A percentile compares a stretch with the other conserved stretches of the same genome.
These are phyloP conservation scores for Tethea ocularis DNA, from an alignment of 2,888 invertebrate species.

Conservation along the genomic window DNA sequence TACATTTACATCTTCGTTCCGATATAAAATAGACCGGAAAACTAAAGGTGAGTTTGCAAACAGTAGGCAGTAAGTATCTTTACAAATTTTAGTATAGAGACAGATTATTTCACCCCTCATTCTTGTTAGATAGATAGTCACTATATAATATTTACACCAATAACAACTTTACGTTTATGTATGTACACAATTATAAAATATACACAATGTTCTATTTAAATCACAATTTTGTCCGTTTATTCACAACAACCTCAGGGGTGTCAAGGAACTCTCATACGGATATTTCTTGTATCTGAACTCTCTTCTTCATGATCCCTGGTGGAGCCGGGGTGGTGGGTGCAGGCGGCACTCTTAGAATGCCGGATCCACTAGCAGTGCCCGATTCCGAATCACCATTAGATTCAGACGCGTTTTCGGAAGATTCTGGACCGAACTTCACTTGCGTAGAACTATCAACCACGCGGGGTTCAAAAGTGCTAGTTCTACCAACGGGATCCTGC, in stretches of 20 bases:
- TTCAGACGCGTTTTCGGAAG: conserved; percentile 74
- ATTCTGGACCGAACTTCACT: conserved; percentile 76
- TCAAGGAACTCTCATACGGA: conserved; percentile 88
- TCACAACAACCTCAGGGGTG: conserved; percentile 71
- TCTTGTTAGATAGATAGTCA: conserved; percentile 12
- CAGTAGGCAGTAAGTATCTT: conserved; percentile 33
- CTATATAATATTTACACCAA: conserved; percentile 45
- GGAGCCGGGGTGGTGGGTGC: conserved; percentile 83
- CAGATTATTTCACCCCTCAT: conserved; percentile 29
- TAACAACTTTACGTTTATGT: conserved; percentile 24
- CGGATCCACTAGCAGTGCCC: conserved; percentile 70
- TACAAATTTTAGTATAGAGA: conserved; percentile 44
- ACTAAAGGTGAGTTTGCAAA: conserved; percentile 43
- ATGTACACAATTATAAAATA: conserved; percentile 41
- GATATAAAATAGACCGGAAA: conserved; percentile 43
- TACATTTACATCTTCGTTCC: conserved; percentile 30
- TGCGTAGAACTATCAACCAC: conserved; percentile 80
- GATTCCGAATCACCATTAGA: conserved; percentile 70
- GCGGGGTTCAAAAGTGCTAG: conserved; percentile 78
- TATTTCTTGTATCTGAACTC: conserved; percentile 96
- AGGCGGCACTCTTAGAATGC: conserved; percentile 76
- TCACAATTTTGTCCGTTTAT: conserved; percentile 78
- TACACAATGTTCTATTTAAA: conserved; percentile 30
- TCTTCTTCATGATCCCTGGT: conserved; percentile 92
- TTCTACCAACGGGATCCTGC: conserved; percentile 67